A percentile compares a stretch with the other conserved stretches of the same genome.
phyloP scores from a whole-genome alignment of 2,888 invertebrate species.

The Epistrophe grossulariae region DNA sequence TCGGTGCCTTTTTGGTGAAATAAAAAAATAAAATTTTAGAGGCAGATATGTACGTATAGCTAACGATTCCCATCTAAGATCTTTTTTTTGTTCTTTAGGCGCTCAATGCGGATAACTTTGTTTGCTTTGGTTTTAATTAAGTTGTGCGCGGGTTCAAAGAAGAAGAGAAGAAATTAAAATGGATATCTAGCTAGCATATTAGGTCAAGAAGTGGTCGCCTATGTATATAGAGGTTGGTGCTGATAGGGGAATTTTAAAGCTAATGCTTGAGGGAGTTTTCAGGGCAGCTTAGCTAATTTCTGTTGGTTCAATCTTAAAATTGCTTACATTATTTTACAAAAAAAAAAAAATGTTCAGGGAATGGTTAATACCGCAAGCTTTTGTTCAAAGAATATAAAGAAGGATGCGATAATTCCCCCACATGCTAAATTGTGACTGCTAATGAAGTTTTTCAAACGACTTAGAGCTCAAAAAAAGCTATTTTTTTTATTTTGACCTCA shows the following conservation, averaged over 20 bases:
- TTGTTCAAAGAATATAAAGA: neutral
- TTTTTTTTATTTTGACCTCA: too few species aligned
- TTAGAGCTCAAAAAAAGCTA: too few species aligned
- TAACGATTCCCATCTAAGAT: conserved; percentile 51
- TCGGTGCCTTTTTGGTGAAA: conserved; percentile 34
- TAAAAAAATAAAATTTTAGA: conserved; percentile 53
- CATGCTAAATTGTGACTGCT: neutral
- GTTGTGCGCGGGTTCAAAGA: conserved; percentile 53
- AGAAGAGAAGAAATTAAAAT: conserved; percentile 66
- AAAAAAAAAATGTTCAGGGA: neutral
- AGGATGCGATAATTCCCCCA: neutral
- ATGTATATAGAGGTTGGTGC: neutral
- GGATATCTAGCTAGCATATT: conserved; percentile 44
- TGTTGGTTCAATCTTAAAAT: neutral
- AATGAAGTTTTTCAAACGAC: neutral
- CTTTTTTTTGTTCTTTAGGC: conserved; percentile 40
- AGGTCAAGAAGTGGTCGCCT: conserved; percentile 45
- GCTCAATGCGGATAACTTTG: conserved; percentile 51
- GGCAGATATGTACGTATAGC: conserved; percentile 41
- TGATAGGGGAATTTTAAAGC: conserved; percentile 28
- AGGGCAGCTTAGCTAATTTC: neutral
- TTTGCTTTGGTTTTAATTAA: conserved; percentile 72
- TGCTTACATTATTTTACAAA: neutral
- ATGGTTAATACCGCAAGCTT: neutral
- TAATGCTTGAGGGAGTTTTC: conserved; percentile 46